Evolutionary conservation across 2,888 invertebrate genomes (phyloP), one percentile per base, ranked within the genome.

Genomic region (Cataglyphis rosenhaueri): DNA sequence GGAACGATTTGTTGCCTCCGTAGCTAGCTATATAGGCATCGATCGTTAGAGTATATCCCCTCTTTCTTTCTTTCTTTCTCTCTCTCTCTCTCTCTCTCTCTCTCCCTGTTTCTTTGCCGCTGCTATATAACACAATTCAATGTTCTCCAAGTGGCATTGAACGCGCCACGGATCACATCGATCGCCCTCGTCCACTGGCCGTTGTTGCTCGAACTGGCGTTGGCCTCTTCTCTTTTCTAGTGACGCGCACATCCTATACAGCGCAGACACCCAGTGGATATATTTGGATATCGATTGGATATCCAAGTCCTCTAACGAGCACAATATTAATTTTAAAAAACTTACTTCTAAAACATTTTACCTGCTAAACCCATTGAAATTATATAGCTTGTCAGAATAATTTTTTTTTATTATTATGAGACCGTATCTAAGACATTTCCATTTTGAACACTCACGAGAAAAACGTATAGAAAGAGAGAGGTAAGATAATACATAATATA

Each of bases 21-120:
- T 90, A 90, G 88, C 91, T 86, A 81, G 89, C 93, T 94, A 93
- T 94, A 94, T 94, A 94, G 89, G 91, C 92, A 90, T 90, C 90
- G 91, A 88, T 89, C 88, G 91, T 88, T 88, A 89, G 88, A 88
- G 82, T 87, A 84, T 84, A 52, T 1, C 78, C 78, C 78, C 75
- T 41, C 78, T 76, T 15, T 76, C 68, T 68, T 9, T 76, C n/a
- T 41, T 29, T 29, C 90, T 86, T 87, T 59, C 89, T 84, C 86
- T 86, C 86, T 85, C 84, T 74, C 25, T 55, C 81, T 29, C 25
- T 44, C 15, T 57, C 25, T 29, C 25, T 44, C 15, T 57, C 25
- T 10, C 29, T 44, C 25, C 29, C 29, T 68, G 8, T 48, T 52
- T 59, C 59, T 70, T 12, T 44, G 15, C 38, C 29, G 29, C 66